Percentiles rank a stretch among this genome's conserved stretches.
These are phyloP conservation scores for Osmerus eperlanus DNA, from an alignment of 2,113 vertebrate species.

Conservation along the genomic window DNA sequence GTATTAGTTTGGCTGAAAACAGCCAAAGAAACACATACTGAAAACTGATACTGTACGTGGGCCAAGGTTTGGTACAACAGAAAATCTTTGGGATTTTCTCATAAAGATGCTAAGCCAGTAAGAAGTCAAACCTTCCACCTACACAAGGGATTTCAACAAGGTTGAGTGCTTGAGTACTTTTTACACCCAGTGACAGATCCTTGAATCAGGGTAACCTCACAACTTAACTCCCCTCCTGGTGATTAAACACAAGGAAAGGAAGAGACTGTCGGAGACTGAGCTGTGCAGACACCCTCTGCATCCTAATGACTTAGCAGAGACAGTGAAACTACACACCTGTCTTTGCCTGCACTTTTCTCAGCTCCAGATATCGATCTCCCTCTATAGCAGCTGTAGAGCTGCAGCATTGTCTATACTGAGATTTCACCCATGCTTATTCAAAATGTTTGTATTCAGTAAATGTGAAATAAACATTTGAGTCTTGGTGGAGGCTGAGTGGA, in stretches of 20 bases:
- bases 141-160: slow-evolving; percentile 23
- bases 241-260: slow-evolving; percentile 8
- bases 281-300: not conserved
- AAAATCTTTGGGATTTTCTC: too few species aligned
- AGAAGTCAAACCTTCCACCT: not conserved
- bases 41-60: slow-evolving; percentile 1
- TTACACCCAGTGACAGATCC: slow-evolving; percentile 1
- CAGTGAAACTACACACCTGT: not conserved
- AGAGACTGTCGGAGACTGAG: not conserved
- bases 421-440: not conserved
- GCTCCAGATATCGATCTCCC: not conserved
- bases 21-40: slow-evolving; percentile 30
- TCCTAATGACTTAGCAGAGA: slow-evolving; percentile 2
- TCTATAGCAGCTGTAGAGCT: too few species aligned
- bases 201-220: not conserved
- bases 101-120: too few species aligned
- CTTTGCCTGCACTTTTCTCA: not conserved
- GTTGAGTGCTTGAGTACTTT: slow-evolving; percentile 13
- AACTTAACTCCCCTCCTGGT: slow-evolving; percentile 3
- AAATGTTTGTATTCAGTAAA: not conserved
- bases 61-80: too few species aligned
- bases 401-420: too few species aligned
- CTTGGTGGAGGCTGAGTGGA: slow-evolving; percentile 43
- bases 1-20: slow-evolving; percentile 33
- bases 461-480: not conserved